Evolutionary conservation across 2,888 invertebrate species (phyloP).

Genomic region (Cloeon dipterum): DNA sequence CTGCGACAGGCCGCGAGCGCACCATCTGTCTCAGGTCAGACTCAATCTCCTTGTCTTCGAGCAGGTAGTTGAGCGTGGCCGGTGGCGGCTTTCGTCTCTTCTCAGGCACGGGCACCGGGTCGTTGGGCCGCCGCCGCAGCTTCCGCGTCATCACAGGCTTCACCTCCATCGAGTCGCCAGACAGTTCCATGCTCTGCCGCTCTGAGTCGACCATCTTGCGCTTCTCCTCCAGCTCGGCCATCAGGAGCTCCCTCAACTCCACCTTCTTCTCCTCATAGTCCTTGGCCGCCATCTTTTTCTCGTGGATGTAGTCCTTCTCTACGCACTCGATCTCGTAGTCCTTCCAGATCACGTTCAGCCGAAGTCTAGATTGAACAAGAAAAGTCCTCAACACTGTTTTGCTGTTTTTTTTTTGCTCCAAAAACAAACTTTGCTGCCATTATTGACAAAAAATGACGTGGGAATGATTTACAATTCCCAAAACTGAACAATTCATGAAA

Average conservation of each 20-base stretch:
- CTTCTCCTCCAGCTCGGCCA: slow-evolving; percentile 84
- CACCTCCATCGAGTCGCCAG: slow-evolving; percentile 70
- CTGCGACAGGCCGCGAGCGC: slow-evolving; percentile 13
- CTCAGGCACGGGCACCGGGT: slow-evolving; percentile 71
- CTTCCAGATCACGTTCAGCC: slow-evolving; percentile 49
- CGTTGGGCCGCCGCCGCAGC: slow-evolving; percentile 75
- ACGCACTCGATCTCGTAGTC: slow-evolving; percentile 70
- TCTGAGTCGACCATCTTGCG: slow-evolving; percentile 73
- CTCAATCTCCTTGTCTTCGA: slow-evolving; percentile 77
- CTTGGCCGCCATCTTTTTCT: slow-evolving; percentile 70
- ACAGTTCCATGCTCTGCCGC: slow-evolving; percentile 67
- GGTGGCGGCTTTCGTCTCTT: slow-evolving; percentile 55
- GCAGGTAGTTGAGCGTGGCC: slow-evolving; percentile 62
- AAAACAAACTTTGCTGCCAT: too few relatives aligned
- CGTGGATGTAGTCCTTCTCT: slow-evolving; percentile 65
- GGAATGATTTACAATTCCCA: background rate
- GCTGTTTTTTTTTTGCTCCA: too few relatives aligned
- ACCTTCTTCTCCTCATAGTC: slow-evolving; percentile 91
- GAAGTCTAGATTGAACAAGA: too few relatives aligned
- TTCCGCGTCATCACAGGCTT: slow-evolving; percentile 92
- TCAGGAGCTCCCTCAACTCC: slow-evolving; percentile 68
- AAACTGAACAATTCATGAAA: too few relatives aligned
- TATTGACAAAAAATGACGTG: too few relatives aligned
- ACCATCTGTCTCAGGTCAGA: slow-evolving; percentile 63
- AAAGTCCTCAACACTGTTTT: too few relatives aligned